Evolutionary conservation across 2,113 vertebrate species (phyloP).

Genomic region (Tragelaphus scriptus): DNA sequence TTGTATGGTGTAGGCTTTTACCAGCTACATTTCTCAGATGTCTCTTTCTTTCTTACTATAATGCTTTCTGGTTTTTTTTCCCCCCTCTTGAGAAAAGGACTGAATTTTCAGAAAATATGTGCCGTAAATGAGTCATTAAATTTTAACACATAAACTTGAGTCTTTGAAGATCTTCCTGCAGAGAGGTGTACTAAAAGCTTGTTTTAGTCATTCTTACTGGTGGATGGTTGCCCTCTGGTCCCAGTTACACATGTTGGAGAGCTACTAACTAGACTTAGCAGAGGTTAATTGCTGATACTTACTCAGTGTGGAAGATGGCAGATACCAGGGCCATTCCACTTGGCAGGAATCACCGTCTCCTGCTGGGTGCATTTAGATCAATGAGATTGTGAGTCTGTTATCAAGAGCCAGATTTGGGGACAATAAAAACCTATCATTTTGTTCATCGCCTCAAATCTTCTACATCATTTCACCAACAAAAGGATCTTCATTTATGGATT

Average conservation of each 20-base stretch:
- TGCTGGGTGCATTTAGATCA: neutral
- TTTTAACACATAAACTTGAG: constrained; percentile 64
- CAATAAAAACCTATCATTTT: neutral
- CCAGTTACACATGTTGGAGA: neutral
- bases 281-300: neutral
- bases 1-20: neutral
- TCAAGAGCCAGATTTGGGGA: neutral
- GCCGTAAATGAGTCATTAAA: constrained; percentile 73
- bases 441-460: neutral
- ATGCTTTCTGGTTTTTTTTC: constrained; percentile 47
- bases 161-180: constrained; percentile 53
- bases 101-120: constrained; percentile 75
- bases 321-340: fast-evolving
- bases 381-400: neutral
- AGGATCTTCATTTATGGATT: neutral
- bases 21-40: neutral
- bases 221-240: neutral
- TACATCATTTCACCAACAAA: neutral
- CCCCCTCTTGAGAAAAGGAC: constrained; percentile 37
- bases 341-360: too few species aligned
- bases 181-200: neutral
- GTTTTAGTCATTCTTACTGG: neutral
- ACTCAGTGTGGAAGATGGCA: fast-evolving
- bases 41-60: constrained; percentile 58
- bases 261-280: neutral